phyloP scores from a whole-genome alignment of 2,797 vertebrate genomes.

The Sciurus vulgaris region DNA sequence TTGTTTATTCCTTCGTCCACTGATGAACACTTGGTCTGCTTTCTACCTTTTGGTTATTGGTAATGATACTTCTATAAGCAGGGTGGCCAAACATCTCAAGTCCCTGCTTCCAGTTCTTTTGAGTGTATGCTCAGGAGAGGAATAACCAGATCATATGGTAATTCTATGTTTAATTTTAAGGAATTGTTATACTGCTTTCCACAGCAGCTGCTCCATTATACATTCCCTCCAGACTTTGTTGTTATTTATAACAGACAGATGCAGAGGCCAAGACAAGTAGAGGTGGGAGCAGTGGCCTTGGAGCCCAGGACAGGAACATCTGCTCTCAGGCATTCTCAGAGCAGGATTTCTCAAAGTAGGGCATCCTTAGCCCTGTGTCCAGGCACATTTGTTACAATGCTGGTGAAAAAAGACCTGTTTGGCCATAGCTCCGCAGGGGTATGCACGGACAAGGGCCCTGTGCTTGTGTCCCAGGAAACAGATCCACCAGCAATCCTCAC shows the following conservation, averaged over 20 bases:
- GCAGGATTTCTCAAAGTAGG: not conserved
- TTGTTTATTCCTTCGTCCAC: not conserved
- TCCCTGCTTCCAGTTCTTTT: not conserved
- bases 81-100: accelerated
- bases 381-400: not conserved
- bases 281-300: not conserved
- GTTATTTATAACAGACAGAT: not conserved
- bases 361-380: not conserved
- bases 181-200: not conserved
- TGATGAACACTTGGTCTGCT: not conserved
- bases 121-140: not conserved
- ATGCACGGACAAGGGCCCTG: not conserved
- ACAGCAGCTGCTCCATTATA: no score
- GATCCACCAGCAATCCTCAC: not conserved
- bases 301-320: not conserved
- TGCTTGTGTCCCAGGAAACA: not conserved
- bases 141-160: no score
- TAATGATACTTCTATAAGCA: not conserved
- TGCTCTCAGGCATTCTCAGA: no score
- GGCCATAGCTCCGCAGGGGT: not conserved
- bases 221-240: no score
- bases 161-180: not conserved
- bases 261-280: accelerated
- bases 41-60: not conserved
- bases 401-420: accelerated